Base-by-base conservation (phyloP, 2,797 vertebrate genomes). In the Hyperoplus immaculatus region DNA sequence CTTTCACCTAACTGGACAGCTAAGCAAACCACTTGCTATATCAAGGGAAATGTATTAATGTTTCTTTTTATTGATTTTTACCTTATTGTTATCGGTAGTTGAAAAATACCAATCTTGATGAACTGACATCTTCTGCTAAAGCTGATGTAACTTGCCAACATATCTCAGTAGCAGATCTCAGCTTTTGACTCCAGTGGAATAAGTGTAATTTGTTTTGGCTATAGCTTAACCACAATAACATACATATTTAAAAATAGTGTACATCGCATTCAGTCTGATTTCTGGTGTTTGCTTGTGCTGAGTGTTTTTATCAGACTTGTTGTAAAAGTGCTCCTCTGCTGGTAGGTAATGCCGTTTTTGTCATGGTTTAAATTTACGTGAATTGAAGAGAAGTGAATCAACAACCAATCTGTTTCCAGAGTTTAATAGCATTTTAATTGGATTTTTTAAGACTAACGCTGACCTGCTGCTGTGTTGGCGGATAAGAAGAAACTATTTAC, bases 391-490 rank as follows among this genome's bases (percentile, higher is more conserved):
- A 47, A 54, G 69, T 79, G 71, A 88, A 77, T 88, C 82, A 86
- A 86, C 85, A 83, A 73, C 78, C 47, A 67, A 67, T 29, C 49
- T 12, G 68, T 75, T 83, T 76, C 62, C 60, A 14, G 6, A 39
- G 42, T 82, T 87, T 83, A 77, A 86, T 72, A 69, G 82, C 69
- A 76, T 69, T 75, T 66, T 77, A 43, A 72, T 77, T 56, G 57
- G 60, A 57, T 38, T 69, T 65, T 14, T 29, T 16, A 65, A 78
- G 61, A 83, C 70, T 5, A 2, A 56, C 1, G 38, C 59, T 12
- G 47, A 29, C 51, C 57, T 65, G 75, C 75, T 75, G 69, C 68
- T 76, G n/a, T 69, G 39, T 21, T 83, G 54, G 43, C 64, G 79
- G 76, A 68, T 41, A 3, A 55, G 42, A 59, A 38, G 66, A 62